Percentiles rank a stretch among this genome's conserved stretches.
These are phyloP conservation scores for Ormyrus nitidulus DNA, from an alignment of 2,888 invertebrate species.

Conservation along the genomic window DNA sequence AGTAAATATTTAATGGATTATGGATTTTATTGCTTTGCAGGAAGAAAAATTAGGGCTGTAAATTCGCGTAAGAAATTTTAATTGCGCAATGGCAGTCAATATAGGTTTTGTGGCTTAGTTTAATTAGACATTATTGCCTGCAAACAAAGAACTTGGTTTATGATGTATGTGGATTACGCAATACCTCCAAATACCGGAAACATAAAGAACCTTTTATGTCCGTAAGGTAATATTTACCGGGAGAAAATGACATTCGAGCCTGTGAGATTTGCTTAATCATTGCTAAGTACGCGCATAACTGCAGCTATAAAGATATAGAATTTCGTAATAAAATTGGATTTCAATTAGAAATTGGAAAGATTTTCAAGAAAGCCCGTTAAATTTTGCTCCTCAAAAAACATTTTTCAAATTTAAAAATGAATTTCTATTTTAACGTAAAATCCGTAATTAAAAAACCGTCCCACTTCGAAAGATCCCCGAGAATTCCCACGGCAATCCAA, in stretches of 20 bases:
- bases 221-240: conserved; percentile 8
- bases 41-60: too few species aligned
- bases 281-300: not conserved
- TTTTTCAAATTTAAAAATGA: too few species aligned
- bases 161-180: not conserved
- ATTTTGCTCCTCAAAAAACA: too few species aligned
- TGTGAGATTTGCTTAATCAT: not conserved
- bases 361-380: too few species aligned
- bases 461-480: too few species aligned
- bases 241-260: not conserved
- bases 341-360: not conserved
- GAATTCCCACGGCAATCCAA: too few species aligned
- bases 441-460: too few species aligned
- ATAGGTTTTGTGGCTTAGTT: not conserved
- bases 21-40: too few species aligned
- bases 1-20: too few species aligned
- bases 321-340: not conserved
- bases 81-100: too few species aligned
- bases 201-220: conserved; percentile 13
- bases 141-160: not conserved
- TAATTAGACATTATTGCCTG: conserved; percentile 22
- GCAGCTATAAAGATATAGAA: not conserved
- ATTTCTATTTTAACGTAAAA: too few species aligned
- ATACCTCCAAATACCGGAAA: conserved; percentile 10
- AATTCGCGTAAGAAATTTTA: too few species aligned